phyloP scores from a whole-genome alignment of 2,888 invertebrate genomes.

The Erebia aethiops region DNA sequence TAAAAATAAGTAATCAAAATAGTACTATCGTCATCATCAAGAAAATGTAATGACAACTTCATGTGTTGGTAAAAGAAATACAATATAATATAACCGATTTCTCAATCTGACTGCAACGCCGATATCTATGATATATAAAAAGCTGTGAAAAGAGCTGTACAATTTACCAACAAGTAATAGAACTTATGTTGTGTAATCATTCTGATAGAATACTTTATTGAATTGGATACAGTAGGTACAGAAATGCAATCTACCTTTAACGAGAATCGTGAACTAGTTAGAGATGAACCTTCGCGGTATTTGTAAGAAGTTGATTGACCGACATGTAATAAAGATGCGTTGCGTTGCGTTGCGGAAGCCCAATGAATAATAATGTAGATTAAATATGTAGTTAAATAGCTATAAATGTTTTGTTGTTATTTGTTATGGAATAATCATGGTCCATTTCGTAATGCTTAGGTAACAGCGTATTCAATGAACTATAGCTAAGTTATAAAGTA shows the following conservation, averaged over 20 bases:
- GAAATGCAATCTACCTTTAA: constrained; percentile 21
- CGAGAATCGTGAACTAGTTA: constrained; percentile 26
- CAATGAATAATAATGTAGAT: constrained; percentile 2
- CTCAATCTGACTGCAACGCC: neutral
- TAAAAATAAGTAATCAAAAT: too few relatives aligned
- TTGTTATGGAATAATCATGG: neutral
- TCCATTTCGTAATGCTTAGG: neutral
- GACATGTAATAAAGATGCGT: constrained; percentile 14
- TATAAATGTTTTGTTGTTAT: neutral
- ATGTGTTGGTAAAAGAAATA: too few relatives aligned
- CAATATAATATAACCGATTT: neutral
- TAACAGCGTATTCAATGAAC: neutral
- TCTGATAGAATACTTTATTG: constrained; percentile 30
- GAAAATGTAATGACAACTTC: too few relatives aligned
- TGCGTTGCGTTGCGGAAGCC: neutral
- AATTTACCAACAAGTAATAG: constrained; percentile 21
- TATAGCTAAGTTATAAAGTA: too few relatives aligned
- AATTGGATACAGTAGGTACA: constrained; percentile 25
- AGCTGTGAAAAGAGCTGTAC: constrained; percentile 9
- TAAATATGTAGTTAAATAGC: neutral
- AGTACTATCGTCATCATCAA: too few relatives aligned
- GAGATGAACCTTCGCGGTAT: constrained; percentile 22
- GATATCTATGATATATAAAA: neutral
- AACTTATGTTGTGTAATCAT: constrained; percentile 26
- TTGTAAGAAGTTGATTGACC: constrained; percentile 28